Conservation (phyloP, 1,140 invertebrate species). For the Drusus annulatus region DNA sequence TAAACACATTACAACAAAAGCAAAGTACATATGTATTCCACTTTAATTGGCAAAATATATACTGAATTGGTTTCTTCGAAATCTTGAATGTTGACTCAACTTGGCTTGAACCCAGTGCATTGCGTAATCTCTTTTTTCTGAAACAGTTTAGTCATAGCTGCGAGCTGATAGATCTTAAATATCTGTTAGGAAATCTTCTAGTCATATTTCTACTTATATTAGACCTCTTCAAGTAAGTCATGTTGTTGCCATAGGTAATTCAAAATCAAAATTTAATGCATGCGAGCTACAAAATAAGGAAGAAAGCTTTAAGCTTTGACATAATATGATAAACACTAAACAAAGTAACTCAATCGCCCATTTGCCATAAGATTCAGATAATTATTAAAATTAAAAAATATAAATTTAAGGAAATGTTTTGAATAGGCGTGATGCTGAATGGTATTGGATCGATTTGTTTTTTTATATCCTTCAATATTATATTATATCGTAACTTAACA, state of each 20-base stretch:
- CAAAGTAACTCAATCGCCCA: conserved; percentile 57
- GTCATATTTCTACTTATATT: conserved; percentile 56
- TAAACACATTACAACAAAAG: no score
- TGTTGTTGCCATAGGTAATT: conserved; percentile 56
- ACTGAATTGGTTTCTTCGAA: no score
- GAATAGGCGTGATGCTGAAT: conserved; percentile 33
- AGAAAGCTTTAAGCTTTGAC: conserved; percentile 58
- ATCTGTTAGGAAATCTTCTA: conserved; percentile 56
- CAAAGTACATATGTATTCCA: no score
- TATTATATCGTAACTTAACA: background rate
- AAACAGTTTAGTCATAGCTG: conserved; percentile 54
- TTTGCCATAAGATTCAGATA: conserved; percentile 57
- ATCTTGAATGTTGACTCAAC: no score
- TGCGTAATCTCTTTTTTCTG: conserved; percentile 33
- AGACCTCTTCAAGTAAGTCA: conserved; percentile 56
- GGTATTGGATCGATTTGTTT: conserved; percentile 24
- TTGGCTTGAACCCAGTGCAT: background rate
- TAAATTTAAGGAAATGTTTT: conserved; percentile 44
- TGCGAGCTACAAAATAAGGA: conserved; percentile 54
- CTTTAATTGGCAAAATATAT: no score
- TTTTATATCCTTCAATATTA: conserved; percentile 13
- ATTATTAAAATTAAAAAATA: conserved; percentile 50
- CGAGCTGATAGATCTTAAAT: conserved; percentile 57
- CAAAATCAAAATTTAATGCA: conserved; percentile 52
- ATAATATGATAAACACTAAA: conserved; percentile 57